These are phyloP conservation scores for Nibea coibor DNA, from an alignment of 2,113 vertebrate genomes.

Conservation along the genomic window DNA sequence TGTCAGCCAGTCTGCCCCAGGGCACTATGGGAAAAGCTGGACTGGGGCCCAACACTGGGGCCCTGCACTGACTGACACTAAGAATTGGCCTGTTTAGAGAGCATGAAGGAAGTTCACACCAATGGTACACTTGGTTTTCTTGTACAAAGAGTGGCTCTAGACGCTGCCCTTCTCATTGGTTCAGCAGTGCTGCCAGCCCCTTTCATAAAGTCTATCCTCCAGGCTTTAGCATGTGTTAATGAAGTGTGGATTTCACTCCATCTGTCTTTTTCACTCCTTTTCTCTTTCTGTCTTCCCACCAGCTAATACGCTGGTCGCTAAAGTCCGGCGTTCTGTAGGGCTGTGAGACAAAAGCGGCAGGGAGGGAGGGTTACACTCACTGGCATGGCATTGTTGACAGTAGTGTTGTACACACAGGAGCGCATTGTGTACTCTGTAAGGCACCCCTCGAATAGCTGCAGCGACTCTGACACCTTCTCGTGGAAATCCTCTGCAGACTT, in stretches of 20 bases:
- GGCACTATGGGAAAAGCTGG: slow-evolving; percentile 62
- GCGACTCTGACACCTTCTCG: slow-evolving; percentile 92
- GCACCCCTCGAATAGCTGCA: slow-evolving; percentile 93
- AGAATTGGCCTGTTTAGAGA: slow-evolving; percentile 33
- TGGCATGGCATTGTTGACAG: slow-evolving; percentile 94
- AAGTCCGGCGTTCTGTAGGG: neutral
- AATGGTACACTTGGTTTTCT: slow-evolving; percentile 42
- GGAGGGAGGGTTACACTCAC: slow-evolving; percentile 81
- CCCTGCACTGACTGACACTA: slow-evolving; percentile 40
- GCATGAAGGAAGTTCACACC: slow-evolving; percentile 33
- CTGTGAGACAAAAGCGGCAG: slow-evolving; percentile 20
- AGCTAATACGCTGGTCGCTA: slow-evolving; percentile 18
- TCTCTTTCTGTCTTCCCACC: slow-evolving; percentile 34
- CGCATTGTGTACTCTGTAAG: slow-evolving; percentile 88
- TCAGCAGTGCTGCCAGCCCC: slow-evolving; percentile 31
- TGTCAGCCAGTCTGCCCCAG: slow-evolving; percentile 22
- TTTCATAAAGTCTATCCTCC: slow-evolving; percentile 43
- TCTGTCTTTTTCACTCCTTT: slow-evolving; percentile 38
- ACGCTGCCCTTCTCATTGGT: neutral
- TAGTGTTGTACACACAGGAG: slow-evolving; percentile 96
- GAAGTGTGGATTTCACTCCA: slow-evolving; percentile 58
- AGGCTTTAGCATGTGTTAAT: slow-evolving; percentile 58
- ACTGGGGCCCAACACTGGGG: slow-evolving; percentile 47
- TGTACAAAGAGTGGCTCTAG: slow-evolving; percentile 43
- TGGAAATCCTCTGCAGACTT: slow-evolving; percentile 97